phyloP scores from a whole-genome alignment of 2,113 vertebrate genomes.

The Scytalopus superciliaris region DNA sequence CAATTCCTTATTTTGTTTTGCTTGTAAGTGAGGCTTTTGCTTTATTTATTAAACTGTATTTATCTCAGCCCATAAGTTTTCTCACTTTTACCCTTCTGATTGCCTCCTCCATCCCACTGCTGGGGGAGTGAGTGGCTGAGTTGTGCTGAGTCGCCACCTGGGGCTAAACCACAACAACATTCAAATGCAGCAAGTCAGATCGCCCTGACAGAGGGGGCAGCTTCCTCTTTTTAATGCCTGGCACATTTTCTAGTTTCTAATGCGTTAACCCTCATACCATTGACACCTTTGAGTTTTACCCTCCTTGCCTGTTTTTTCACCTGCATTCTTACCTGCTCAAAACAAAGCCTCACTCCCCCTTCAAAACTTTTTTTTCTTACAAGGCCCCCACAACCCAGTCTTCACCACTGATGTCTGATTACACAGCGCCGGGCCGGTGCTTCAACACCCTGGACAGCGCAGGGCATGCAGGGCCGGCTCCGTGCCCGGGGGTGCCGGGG shows the following conservation, averaged over 20 bases:
- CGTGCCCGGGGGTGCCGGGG: rapidly evolving
- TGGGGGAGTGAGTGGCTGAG: not conserved
- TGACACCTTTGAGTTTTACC: not conserved
- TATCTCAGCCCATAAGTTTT: not conserved
- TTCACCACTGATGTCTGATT: not conserved
- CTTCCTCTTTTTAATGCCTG: not conserved
- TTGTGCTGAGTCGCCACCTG: not conserved
- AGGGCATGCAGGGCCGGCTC: rapidly evolving
- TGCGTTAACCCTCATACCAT: rapidly evolving
- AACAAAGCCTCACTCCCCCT: not conserved
- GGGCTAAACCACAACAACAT: not conserved
- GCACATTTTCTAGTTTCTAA: not conserved
- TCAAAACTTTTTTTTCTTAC: not conserved
- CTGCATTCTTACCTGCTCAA: not conserved
- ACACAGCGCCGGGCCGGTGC: too few species aligned
- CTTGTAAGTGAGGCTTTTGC: not conserved
- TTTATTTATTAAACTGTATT: not conserved
- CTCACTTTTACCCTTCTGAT: not conserved
- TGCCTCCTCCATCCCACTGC: not conserved
- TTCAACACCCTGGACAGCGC: rapidly evolving
- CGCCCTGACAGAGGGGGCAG: not conserved
- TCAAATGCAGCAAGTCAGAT: not conserved
- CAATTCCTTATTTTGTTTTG: not conserved
- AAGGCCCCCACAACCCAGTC: not conserved
- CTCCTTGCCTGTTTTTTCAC: not conserved